Evolutionary conservation across 2,113 vertebrate genomes (phyloP), one percentile per base, ranked within the genome.

Genomic region (Octodon degus): DNA sequence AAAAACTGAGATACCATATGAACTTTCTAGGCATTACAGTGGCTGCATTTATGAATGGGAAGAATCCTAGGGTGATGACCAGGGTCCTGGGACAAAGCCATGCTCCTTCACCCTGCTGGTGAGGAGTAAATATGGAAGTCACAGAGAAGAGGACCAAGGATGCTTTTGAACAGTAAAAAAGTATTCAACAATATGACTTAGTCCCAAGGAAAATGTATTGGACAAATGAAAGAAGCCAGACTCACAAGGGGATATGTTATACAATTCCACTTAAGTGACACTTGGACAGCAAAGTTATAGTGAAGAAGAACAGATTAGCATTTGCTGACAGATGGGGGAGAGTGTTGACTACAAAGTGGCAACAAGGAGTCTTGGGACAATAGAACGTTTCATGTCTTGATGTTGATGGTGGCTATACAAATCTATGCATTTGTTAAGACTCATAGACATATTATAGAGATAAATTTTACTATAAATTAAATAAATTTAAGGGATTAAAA

Each of bases 381-480:
- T 25, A 9, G 62, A 67, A 74, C 43, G 47, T n/a, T 93, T 37
- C 27, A 40, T 50, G 19, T 63, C n/a, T 74, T 89, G 67, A 86
- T 76, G 58, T 8, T 93, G 68, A 34, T n/a, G 5, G 34, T 55
- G 60, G 43, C n/a, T n/a, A 77, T 6, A 53, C 5, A 92, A 81
- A n/a, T 80, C 34, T 25, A 27, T 24, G 53, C 40, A 81, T 40
- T 86, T 74, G 37, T 85, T 60, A 55, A 95, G 88, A 80, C 32
- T 85, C 14, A 83, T 32, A 85, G 58, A 96, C 27, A 86, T 95
- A 20, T 43, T 50, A 25, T 17, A 74, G n/a, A 90, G 77, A 30
- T 37, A 11, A 82, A 84, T 79, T 96, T 97, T 63, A 62, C 9
- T 93, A 1, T 82, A 89, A 62, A 30, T 77, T 63, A 83, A 87